Conservation (phyloP, 2,113 vertebrate genomes). For the Platanista minor region DNA sequence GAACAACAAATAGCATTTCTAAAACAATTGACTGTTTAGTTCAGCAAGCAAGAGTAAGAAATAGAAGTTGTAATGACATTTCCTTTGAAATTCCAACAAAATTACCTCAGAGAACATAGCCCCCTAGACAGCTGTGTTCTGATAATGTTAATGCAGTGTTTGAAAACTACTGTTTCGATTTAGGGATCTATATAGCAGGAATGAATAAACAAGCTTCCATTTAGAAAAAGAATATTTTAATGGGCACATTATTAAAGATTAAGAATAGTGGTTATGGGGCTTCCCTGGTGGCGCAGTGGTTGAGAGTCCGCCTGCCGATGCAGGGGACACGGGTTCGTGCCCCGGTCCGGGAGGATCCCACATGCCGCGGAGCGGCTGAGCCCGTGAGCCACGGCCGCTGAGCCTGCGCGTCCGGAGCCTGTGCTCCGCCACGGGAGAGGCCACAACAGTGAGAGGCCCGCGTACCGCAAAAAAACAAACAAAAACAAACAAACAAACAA, state of each 20-base stretch:
- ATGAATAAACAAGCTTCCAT: background rate
- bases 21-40: background rate
- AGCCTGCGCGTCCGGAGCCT: too few relatives aligned
- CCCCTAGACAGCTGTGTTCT: background rate
- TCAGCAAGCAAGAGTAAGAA: background rate
- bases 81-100: background rate
- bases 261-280: background rate
- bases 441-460: too few relatives aligned
- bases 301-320: too few relatives aligned
- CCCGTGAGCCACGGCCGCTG: too few relatives aligned
- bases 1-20: slow-evolving; percentile 1
- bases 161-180: background rate
- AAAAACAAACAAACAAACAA: too few relatives aligned
- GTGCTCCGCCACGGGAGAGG: too few relatives aligned
- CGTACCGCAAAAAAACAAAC: too few relatives aligned
- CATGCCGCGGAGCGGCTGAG: too few relatives aligned
- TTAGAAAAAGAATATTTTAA: background rate
- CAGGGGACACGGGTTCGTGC: too few relatives aligned
- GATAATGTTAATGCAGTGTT: background rate
- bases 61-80: slow-evolving; percentile 10
- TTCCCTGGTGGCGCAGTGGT: too few relatives aligned
- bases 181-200: background rate
- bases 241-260: background rate
- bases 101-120: background rate
- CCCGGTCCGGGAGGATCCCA: too few relatives aligned